phyloP scores from a whole-genome alignment of 2,888 invertebrate species.

The Trichacis sp. region DNA sequence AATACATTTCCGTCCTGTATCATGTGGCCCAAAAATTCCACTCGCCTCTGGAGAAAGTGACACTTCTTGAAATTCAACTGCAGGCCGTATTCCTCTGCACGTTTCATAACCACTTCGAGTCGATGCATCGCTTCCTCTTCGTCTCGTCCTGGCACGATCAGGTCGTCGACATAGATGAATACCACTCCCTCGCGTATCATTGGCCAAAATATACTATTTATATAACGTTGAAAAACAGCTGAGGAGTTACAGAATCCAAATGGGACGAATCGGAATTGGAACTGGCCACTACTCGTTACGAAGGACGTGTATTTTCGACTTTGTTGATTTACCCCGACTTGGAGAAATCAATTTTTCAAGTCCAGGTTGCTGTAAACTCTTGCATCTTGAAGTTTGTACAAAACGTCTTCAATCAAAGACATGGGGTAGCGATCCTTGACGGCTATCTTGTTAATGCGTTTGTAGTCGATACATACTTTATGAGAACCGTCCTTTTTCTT shows the following conservation, averaged over 20 bases:
- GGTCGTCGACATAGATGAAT: slow-evolving; percentile 38
- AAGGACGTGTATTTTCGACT: slow-evolving; percentile 43
- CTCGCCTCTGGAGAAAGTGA: slow-evolving; percentile 26
- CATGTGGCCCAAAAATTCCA: slow-evolving; percentile 42
- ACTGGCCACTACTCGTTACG: slow-evolving; percentile 35
- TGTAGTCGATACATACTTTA: slow-evolving; percentile 45
- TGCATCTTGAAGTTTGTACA: slow-evolving; percentile 27
- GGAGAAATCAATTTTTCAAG: slow-evolving; percentile 40
- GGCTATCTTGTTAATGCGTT: slow-evolving; percentile 34
- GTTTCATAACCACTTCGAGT: slow-evolving; percentile 30
- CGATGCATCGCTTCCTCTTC: slow-evolving; percentile 19
- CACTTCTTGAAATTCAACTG: slow-evolving; percentile 45
- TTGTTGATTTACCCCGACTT: slow-evolving; percentile 27
- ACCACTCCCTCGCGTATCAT: slow-evolving; percentile 26
- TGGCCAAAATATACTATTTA: slow-evolving; percentile 37
- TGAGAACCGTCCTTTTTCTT: slow-evolving; percentile 38
- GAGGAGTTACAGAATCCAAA: slow-evolving; percentile 49
- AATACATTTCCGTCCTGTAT: slow-evolving; percentile 22
- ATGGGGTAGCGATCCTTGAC: slow-evolving; percentile 43
- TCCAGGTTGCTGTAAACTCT: slow-evolving; percentile 44
- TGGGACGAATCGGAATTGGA: slow-evolving; percentile 33
- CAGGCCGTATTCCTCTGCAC: slow-evolving; percentile 36
- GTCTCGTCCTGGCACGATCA: slow-evolving; percentile 32
- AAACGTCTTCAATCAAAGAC: slow-evolving; percentile 43
- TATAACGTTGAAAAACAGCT: slow-evolving; percentile 40